Evolutionary conservation across 2,113 vertebrate species (phyloP).

Genomic region (Gambusia affinis): DNA sequence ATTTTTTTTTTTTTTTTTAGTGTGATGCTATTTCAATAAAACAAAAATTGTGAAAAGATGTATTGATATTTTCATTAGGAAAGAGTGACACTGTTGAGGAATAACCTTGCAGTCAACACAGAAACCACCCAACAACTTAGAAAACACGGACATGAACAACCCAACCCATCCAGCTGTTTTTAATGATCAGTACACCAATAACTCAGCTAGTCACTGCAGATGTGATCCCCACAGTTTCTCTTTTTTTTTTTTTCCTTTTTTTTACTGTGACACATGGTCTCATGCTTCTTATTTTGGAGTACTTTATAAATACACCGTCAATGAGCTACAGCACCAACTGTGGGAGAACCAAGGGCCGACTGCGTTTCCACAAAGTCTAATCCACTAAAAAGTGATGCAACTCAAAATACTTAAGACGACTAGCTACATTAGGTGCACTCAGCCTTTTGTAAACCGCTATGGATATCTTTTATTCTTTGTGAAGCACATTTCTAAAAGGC

Average conservation of each 20-base stretch:
- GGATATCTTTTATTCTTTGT: not conserved
- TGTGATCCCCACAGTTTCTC: constrained; percentile 10
- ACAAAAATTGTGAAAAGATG: not conserved
- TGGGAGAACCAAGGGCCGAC: constrained; percentile 13
- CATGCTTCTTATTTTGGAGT: constrained; percentile 64
- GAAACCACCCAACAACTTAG: not conserved
- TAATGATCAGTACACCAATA: not conserved
- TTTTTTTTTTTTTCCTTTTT: constrained; percentile 6
- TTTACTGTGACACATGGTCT: constrained; percentile 43
- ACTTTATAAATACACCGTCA: constrained; percentile 76
- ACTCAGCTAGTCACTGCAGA: not conserved
- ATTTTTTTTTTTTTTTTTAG: not conserved
- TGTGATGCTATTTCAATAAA: not conserved
- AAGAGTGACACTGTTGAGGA: not conserved
- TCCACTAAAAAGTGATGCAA: constrained; percentile 1
- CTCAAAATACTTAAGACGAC: not conserved
- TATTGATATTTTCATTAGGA: not conserved
- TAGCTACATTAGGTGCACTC: not conserved
- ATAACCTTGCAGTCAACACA: not conserved
- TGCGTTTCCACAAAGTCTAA: constrained; percentile 31
- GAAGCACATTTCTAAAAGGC: not conserved
- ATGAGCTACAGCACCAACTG: constrained; percentile 79
- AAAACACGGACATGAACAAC: not conserved
- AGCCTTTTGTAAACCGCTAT: not conserved
- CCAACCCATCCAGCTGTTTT: not conserved